Evolutionary conservation across 2,888 invertebrate species (phyloP).

Genomic region (Blomia tropicalis): DNA sequence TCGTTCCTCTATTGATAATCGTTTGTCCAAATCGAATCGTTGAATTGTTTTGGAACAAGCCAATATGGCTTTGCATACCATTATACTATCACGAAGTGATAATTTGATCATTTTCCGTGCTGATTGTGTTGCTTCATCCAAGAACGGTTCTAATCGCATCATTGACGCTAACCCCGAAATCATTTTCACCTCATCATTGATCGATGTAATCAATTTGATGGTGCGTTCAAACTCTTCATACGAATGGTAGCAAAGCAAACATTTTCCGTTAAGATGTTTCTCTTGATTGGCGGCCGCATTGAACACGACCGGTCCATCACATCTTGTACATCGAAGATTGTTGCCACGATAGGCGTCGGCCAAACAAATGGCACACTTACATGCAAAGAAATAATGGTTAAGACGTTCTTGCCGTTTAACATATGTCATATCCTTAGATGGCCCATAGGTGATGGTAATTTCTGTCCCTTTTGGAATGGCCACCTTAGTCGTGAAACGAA

Average conservation of each 20-base stretch:
- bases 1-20: background rate
- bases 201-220: background rate
- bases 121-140: background rate
- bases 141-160: background rate
- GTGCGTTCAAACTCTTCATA: background rate
- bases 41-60: background rate
- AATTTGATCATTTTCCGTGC: background rate
- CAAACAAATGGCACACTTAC: slow-evolving; percentile 16
- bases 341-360: background rate
- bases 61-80: background rate
- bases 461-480: background rate
- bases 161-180: background rate
- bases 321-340: background rate
- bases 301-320: slow-evolving; percentile 19
- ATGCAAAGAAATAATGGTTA: slow-evolving; percentile 3
- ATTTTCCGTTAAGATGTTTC: background rate
- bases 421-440: background rate
- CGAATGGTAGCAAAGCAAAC: background rate
- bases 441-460: slow-evolving; percentile 19
- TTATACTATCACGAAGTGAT: background rate
- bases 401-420: slow-evolving; percentile 7
- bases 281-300: background rate
- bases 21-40: background rate
- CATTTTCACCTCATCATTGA: background rate
- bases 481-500: background rate